Base-by-base conservation (phyloP, 2,113 vertebrate species). In the Dissostichus mawsoni region DNA sequence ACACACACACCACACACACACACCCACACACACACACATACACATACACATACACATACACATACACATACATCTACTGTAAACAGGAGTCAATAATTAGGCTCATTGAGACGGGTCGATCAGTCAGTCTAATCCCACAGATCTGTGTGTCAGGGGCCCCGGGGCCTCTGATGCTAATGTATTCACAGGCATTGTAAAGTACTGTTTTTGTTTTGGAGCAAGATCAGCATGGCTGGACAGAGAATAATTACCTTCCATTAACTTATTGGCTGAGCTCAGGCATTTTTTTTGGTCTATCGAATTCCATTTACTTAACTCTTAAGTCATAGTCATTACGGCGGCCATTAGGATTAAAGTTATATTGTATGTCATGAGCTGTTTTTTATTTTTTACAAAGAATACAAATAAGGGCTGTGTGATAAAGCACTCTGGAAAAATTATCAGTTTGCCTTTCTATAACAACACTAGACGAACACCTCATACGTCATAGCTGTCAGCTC, bases 211-310 rank as follows among this genome's bases (percentile, higher is more conserved):
- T 84, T 92, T 81, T 66, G 83, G 66, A 78, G 71, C 23, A 8
- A 8, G 36, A 41, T 41, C 36, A 41, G 36, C 36, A 41, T 41
- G 36, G 36, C 8, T 41, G 36, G 36, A 41, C 36, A 41, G 18
- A 17, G 76, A 82, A 44, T 80, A 84, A 88, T 88, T 87, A 82
- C 77, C 81, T 63, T 91, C 80, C 75, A 90, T 92, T 91, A 88
- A 87, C 73, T 78, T 80, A 91, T 88, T 89, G 89, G 76, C 75
- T 86, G 66, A 85, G 75, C 78, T 91, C 64, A 83, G 69, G 76
- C 48, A 69, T 77, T 77, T 86, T 63, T 84, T 80, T 61, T 47
- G 76, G 63, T 76, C 50, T 75, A 81, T 11, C 85, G 71, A 87
- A 70, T 91, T 86, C 56, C 78, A 74, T 65, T 90, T 89, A 85